Percentiles rank a stretch among this genome's conserved stretches.
phyloP scores from a whole-genome alignment of 1,140 invertebrate species.

The Heliconius melpomene region DNA sequence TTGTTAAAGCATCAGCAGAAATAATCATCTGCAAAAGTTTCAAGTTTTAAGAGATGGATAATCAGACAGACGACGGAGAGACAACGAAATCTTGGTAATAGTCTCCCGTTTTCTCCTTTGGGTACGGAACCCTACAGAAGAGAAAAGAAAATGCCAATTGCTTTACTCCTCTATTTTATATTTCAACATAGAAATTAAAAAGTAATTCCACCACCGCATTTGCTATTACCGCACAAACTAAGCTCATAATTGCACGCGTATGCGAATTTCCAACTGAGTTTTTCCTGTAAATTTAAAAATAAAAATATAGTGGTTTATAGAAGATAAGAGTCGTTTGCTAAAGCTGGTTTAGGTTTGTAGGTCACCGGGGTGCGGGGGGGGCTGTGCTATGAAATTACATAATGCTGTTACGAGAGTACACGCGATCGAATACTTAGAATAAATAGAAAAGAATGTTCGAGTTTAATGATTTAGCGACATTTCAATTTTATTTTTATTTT shows the following conservation, averaged over 20 bases:
- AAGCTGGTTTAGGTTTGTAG: slow-evolving; percentile 37
- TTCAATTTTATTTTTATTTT: slow-evolving; percentile 13
- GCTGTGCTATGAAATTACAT: slow-evolving; percentile 31
- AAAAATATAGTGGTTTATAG: slow-evolving; percentile 16
- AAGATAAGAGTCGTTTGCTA: slow-evolving; percentile 23
- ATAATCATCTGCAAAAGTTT: too few relatives aligned
- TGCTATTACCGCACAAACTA: neutral
- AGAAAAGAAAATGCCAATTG: too few relatives aligned
- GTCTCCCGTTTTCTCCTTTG: too few relatives aligned
- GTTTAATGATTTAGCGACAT: slow-evolving; percentile 17
- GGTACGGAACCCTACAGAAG: too few relatives aligned
- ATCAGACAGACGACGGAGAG: too few relatives aligned
- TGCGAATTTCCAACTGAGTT: neutral
- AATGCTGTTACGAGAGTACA: slow-evolving; percentile 33
- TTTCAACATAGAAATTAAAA: neutral
- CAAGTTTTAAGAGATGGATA: too few relatives aligned
- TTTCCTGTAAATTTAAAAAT: slow-evolving; percentile 12
- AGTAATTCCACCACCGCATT: neutral
- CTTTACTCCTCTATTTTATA: neutral
- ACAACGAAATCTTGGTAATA: too few relatives aligned
- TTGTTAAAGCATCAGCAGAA: too few relatives aligned
- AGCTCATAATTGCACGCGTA: neutral
- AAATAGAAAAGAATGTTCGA: slow-evolving; percentile 19
- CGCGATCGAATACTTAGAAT: slow-evolving; percentile 32
- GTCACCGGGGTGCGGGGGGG: slow-evolving; percentile 28